Evolutionary conservation across 2,113 vertebrate genomes (phyloP), one percentile per base, ranked within the genome.

Genomic region (Rhinichthys klamathensis): DNA sequence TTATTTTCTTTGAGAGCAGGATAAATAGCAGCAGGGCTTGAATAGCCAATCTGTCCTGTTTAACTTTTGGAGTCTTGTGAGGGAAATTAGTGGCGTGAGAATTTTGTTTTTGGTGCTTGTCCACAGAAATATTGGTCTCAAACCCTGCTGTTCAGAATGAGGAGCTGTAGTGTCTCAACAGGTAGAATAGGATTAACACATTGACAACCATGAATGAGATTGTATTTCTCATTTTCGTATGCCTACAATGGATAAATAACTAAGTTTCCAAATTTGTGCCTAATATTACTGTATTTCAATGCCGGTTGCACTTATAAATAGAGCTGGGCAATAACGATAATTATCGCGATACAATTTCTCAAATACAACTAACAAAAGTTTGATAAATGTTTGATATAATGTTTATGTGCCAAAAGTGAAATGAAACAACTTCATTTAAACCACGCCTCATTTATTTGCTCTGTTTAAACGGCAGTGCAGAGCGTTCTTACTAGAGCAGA

Each of bases 81-180:
- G 90, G 89, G 16, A 49, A 86, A 86, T 83, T 86, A 87, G 88
- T 16, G 46, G 32, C 56, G 58, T 83, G 88, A 35, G 18, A 6
- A 67, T 83, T 89, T 89, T 89, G 87, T 88, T 87, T 65, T 73
- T 90, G 89, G 89, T 79, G 88, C 61, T 67, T 15, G 60, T 38
- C 18, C 12, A 25, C 61, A 78, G 74, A 73, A n/a, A 78, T 77
- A 56, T 78, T 79, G n/a, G 67, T 51, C 85, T 87, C 56, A 86
- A 27, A 81, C 92, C 91, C 88, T 91, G 92, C 93, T 93, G 92
- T 95, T 94, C 92, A 93, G 91, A 93, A 92, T 93, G 90, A 23
- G 67, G 60, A 61, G 35, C 76, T 86, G 73, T 32, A 58, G 63
- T 38, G 46, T 88, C 38, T 83, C 54, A 67, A 78, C 44, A 63